Base-by-base conservation (phyloP, 2,888 invertebrate genomes). In the Stenoptilia bipunctidactyla region DNA sequence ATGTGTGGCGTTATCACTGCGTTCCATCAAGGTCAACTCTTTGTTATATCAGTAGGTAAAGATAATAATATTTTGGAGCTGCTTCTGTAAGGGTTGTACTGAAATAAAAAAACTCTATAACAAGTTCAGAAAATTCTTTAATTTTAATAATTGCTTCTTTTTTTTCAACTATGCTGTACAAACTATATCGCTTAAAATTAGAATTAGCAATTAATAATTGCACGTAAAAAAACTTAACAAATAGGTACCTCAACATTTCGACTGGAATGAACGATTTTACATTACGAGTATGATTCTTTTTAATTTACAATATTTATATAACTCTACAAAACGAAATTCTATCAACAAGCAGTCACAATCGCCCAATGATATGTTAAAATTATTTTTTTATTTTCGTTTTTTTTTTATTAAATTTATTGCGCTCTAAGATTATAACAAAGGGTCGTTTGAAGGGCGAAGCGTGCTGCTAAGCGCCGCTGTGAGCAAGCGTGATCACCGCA, bases 171-270 rank as follows among this genome's bases (percentile, higher is more conserved):
- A 80, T 74, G 83, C 83, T 82, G 77, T 83, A 83, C 80, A 83
- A 76, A 79, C 83, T 83, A 83, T 74, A 67, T 77, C 64, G 80
- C 83, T 83, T 83, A 83, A 72, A 82, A 77, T 82, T 77, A 61
- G 40, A 76, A 77, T 80, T 83, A 83, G 83, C 83, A 82, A 82
- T 83, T 80, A 83, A 83, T 82, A 83, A 83, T 83, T 83, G 83
- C 83, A 83, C 83, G 83, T 83, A 83, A 83, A 83, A 72, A 83
- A 83, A 83, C 83, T 83, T 83, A 83, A 83, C 80, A 82, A 83
- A 77, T 80, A 83, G 69, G 66, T 82, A 80, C 62, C 69, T 82
- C 76, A 83, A 79, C 80, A 71, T 79, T 80, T 83, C 76, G 70
- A 76, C 75, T 83, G 83, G 83, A 83, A 83, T 83, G 83, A 83